These are phyloP conservation scores for Microtus montanus DNA, from an alignment of 2,113 vertebrate species.

Conservation along the genomic window DNA sequence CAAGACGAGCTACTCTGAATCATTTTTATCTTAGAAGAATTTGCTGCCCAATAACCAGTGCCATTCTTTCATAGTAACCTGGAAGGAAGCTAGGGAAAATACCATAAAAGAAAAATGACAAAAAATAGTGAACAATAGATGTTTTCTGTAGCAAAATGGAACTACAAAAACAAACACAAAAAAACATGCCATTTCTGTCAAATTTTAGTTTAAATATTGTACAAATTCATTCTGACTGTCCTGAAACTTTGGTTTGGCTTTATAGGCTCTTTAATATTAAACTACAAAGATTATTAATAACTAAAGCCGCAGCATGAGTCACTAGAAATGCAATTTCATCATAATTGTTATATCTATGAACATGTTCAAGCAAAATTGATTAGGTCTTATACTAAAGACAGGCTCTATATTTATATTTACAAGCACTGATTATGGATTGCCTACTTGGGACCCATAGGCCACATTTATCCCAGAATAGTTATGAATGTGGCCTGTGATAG, in stretches of 20 bases:
- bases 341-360: not conserved
- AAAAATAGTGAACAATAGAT: not conserved
- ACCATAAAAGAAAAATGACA: not conserved
- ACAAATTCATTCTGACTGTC: not conserved
- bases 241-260: not conserved
- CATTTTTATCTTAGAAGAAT: not conserved
- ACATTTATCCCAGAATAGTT: not conserved
- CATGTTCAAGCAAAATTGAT: constrained; percentile 15
- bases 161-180: not conserved
- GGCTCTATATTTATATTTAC: not conserved
- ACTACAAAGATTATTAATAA: not conserved
- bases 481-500: not conserved
- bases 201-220: not conserved
- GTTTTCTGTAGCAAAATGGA: not conserved
- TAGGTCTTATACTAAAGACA: not conserved
- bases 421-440: too few relatives aligned
- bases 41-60: not conserved
- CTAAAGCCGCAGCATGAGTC: not conserved
- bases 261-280: not conserved
- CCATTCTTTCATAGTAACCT: not conserved
- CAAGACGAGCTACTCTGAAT: not conserved
- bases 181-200: not conserved
- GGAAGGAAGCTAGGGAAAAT: not conserved
- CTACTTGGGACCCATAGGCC: not conserved
- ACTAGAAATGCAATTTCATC: constrained; percentile 50